These are phyloP conservation scores for Rhynchomys soricoides DNA, from an alignment of 2,113 vertebrate species.

Conservation along the genomic window DNA sequence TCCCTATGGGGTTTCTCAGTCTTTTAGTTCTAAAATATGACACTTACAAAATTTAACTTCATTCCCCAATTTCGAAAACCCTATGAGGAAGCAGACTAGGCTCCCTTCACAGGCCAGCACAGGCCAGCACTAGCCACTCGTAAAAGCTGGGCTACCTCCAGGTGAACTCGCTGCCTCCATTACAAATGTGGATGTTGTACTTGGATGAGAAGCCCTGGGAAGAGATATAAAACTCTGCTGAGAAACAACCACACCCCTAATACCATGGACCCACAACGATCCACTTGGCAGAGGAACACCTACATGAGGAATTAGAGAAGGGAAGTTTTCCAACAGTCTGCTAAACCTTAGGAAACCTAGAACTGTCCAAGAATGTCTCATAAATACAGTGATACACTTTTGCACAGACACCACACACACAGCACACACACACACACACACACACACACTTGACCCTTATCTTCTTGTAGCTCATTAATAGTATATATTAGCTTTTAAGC, in stretches of 20 bases:
- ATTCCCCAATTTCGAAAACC: constrained; percentile 63
- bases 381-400: constrained; percentile 12
- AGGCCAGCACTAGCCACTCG: not conserved
- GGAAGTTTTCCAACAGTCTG: constrained; percentile 40
- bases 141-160: not conserved
- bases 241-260: constrained; percentile 73
- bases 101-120: not conserved
- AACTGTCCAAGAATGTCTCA: not conserved
- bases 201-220: constrained; percentile 55
- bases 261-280: constrained; percentile 43
- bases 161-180: constrained; percentile 4
- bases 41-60: constrained; percentile 76
- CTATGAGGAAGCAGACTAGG: not conserved
- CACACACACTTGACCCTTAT: not conserved
- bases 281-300: constrained; percentile 64
- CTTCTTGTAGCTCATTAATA: constrained; percentile 3
- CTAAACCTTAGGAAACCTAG: constrained; percentile 40
- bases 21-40: constrained; percentile 74
- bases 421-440: not conserved
- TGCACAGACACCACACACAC: not conserved
- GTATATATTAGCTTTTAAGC: not conserved
- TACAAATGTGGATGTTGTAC: not conserved
- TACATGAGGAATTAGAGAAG: constrained; percentile 40
- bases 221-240: constrained; percentile 60
- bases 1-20: constrained; percentile 74